Conservation (phyloP, 2,888 invertebrate species). For the Toxonevra muliebris region DNA sequence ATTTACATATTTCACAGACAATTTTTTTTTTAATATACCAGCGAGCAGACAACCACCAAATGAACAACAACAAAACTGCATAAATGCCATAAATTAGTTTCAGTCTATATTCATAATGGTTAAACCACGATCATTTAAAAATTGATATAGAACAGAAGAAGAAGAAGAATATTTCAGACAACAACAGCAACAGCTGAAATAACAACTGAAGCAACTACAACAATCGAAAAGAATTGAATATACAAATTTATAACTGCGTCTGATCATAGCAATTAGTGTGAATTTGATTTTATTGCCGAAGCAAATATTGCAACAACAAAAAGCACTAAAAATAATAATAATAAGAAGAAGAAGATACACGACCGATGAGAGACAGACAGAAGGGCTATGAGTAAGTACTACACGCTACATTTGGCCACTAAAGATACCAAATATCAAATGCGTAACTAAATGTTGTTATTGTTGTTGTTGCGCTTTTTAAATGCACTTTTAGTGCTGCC, state of each 20-base stretch:
- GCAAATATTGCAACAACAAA: slow-evolving; percentile 16
- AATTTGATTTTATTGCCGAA: slow-evolving; percentile 57
- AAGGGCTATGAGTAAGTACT: not conserved
- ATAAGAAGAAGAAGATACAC: not conserved
- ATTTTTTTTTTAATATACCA: too few relatives aligned
- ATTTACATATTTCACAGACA: too few relatives aligned
- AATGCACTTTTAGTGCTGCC: slow-evolving; percentile 43
- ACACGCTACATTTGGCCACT: not conserved
- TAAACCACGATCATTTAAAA: too few relatives aligned
- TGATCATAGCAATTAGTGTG: slow-evolving; percentile 61
- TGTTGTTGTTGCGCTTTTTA: slow-evolving; percentile 30
- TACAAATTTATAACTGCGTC: slow-evolving; percentile 58
- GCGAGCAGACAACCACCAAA: too few relatives aligned
- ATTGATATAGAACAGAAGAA: too few relatives aligned
- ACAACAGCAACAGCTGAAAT: slow-evolving; percentile 4
- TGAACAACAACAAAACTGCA: too few relatives aligned
- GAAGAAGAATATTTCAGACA: too few relatives aligned
- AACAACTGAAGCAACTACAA: not conserved
- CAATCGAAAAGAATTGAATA: slow-evolving; percentile 6
- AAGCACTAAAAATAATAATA: slow-evolving; percentile 3
- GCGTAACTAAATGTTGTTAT: slow-evolving; percentile 44
- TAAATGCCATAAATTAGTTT: too few relatives aligned
- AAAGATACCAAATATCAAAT: slow-evolving; percentile 3
- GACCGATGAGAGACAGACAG: not conserved
- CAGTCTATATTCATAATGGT: too few relatives aligned